Base-by-base conservation (phyloP, 2,113 vertebrate species). In the Fukomys damarensis region DNA sequence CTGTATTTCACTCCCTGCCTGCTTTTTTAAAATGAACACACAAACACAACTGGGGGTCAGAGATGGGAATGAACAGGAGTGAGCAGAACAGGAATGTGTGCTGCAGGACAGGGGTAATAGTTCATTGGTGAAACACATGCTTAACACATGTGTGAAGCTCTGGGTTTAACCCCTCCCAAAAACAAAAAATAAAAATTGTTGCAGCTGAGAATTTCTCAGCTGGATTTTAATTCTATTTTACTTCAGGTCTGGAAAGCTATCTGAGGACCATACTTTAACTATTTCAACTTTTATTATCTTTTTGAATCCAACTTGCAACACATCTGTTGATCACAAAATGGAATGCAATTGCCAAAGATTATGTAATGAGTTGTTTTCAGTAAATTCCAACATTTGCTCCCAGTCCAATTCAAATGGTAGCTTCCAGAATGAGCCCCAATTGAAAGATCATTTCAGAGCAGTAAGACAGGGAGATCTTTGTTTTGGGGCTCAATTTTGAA, bases 281-380 rank as follows among this genome's bases (percentile, higher is more conserved):
- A 32, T 91, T 96, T 72, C 76, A 97, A 86, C 52, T 83, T 79
- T 95, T 93, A 81, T 76, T 96, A 58, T 54, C 86, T 74, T 83
- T 96, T 93, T 79, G 96, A 81, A 87, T 46, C 68, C 61, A 38
- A 96, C 52, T 89, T 89, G 20, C 11, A 20, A 41, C 56, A 93
- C 24, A 96, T 93, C 46, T 96, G 65, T 97, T 96, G 83, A 93
- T 95, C 91, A 96, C 2, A 92, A 9, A 98, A 82, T 77, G 93
- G 97, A 97, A 95, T 66, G 9, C 86, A 97, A 97, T 86, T 97
- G 85, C 54, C 54, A 96, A 68, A 83, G 22, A 97, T 77, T 95
- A 94, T 94, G 59, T 94, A 97, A 92, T 93, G 84, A 97, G 61
- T 65, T 90, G 22, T 91, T 96, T 92, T 95, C 92, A 70, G 86